Evolutionary conservation across 2,113 vertebrate species (phyloP).

Genomic region (Phrynosoma blainvillii): DNA sequence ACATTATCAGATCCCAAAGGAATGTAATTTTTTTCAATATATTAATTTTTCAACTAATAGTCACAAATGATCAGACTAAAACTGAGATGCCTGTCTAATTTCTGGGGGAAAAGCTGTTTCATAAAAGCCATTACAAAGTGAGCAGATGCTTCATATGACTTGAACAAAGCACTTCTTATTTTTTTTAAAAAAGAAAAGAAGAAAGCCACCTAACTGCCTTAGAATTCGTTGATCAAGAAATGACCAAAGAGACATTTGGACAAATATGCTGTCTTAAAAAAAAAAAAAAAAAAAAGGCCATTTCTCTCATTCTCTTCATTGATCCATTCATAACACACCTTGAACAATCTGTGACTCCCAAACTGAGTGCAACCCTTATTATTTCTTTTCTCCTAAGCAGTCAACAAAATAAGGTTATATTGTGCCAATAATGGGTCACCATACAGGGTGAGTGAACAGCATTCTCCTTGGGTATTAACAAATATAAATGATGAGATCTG

Average conservation of each 20-base stretch:
- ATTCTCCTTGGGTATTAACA: neutral
- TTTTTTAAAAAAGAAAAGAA: slow-evolving; percentile 25
- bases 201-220: neutral
- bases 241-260: neutral
- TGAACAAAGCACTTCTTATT: neutral
- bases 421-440: neutral
- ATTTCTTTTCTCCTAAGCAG: neutral
- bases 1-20: slow-evolving; percentile 32
- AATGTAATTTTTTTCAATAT: slow-evolving; percentile 44
- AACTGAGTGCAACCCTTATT: neutral
- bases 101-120: slow-evolving; percentile 18
- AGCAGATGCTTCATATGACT: neutral
- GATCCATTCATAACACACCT: neutral
- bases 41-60: slow-evolving; percentile 35
- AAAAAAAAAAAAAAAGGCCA: neutral
- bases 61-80: slow-evolving; percentile 44
- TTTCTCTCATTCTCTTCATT: too few species aligned
- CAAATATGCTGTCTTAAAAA: neutral
- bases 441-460: neutral
- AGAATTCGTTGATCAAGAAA: neutral
- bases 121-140: neutral
- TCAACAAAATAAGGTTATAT: neutral
- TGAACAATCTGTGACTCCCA: neutral
- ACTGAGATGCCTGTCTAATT: slow-evolving; percentile 28
- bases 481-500: neutral